Conservation (phyloP, 2,797 vertebrate species). For the Anas acuta region DNA sequence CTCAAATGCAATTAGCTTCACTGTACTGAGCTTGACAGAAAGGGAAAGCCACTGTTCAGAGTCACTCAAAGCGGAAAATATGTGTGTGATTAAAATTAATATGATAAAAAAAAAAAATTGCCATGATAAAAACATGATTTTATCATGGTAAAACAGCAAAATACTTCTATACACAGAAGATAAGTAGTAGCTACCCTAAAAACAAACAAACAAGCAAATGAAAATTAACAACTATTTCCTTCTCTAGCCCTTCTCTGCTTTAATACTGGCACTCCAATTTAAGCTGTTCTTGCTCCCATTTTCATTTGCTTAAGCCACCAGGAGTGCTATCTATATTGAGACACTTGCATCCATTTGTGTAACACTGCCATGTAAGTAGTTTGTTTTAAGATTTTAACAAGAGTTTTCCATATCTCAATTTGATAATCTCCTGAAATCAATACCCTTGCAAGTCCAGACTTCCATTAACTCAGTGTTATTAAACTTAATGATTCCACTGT, state of each 20-base stretch:
- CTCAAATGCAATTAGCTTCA: background rate
- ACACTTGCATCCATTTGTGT: background rate
- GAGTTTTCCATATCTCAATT: slow-evolving; percentile 44
- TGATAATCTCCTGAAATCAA: slow-evolving; percentile 59
- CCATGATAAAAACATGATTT: too few species aligned
- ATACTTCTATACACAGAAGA: background rate
- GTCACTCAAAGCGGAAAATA: background rate
- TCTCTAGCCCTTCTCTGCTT: background rate
- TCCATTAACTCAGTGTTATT: slow-evolving; percentile 51
- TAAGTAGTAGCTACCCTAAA: background rate
- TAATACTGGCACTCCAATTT: background rate
- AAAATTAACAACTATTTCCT: background rate
- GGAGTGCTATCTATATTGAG: background rate
- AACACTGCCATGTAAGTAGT: slow-evolving; percentile 13
- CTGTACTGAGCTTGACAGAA: background rate
- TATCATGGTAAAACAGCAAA: background rate
- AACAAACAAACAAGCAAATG: background rate
- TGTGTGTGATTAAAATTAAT: background rate
- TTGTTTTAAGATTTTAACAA: slow-evolving; percentile 64
- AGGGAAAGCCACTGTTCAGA: background rate
- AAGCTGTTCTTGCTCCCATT: background rate
- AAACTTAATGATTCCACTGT: slow-evolving; percentile 21
- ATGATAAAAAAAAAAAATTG: background rate
- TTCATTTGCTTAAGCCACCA: slow-evolving; percentile 13
- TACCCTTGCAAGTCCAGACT: background rate